phyloP scores from a whole-genome alignment of 2,888 invertebrate genomes.

The Patella caerulea region DNA sequence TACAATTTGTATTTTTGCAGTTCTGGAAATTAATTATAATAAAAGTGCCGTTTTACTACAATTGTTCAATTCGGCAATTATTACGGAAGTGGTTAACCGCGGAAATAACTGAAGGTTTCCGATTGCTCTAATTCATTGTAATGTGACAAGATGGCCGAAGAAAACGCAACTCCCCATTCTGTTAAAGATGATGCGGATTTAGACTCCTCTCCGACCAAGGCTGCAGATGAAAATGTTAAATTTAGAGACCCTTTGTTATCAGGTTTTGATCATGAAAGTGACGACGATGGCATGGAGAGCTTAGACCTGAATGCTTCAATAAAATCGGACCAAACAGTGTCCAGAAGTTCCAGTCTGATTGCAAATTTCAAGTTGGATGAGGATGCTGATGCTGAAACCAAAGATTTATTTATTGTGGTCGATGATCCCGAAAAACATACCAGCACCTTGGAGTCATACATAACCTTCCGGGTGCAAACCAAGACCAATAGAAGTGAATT shows the following conservation, averaged over 20 bases:
- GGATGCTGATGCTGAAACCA: constrained; percentile 61
- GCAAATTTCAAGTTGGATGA: constrained; percentile 65
- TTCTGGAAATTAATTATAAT: too few species aligned
- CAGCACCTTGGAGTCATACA: constrained; percentile 81
- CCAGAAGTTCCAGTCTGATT: constrained; percentile 64
- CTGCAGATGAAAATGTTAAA: constrained; percentile 45
- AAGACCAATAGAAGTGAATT: constrained; percentile 79
- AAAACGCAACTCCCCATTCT: too few species aligned
- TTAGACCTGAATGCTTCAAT: constrained; percentile 64
- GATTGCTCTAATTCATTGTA: too few species aligned
- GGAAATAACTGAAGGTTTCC: too few species aligned
- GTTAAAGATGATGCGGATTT: too few species aligned
- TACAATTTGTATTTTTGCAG: too few species aligned
- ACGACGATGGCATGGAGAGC: constrained; percentile 64
- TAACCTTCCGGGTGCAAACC: constrained; percentile 80
- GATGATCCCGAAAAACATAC: constrained; percentile 83
- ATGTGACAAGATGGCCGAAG: too few species aligned
- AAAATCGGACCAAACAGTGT: constrained; percentile 60
- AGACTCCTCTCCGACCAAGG: constrained; percentile 19
- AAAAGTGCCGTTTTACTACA: too few species aligned
- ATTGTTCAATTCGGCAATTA: too few species aligned
- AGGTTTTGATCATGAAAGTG: constrained; percentile 57
- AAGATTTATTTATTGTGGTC: constrained; percentile 78
- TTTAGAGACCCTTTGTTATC: constrained; percentile 64
- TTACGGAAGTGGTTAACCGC: too few species aligned